Evolutionary conservation across 1,140 invertebrate species (phyloP).

Genomic region (Parapsyche elsis): DNA sequence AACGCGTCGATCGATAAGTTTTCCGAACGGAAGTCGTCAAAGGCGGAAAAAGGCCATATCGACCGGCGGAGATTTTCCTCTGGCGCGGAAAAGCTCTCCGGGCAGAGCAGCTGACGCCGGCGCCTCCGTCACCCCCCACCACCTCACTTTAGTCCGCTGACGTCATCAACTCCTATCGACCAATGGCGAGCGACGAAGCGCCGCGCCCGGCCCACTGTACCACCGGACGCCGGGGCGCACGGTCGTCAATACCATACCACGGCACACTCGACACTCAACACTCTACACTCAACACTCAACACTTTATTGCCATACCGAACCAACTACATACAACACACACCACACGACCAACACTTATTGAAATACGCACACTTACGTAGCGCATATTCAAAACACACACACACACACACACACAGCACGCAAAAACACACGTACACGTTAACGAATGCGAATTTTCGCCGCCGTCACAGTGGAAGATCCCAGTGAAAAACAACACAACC

Average conservation of each 20-base stretch:
- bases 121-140: constrained; percentile 19
- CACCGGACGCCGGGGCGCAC: constrained; percentile 27
- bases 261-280: neutral
- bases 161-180: constrained; percentile 47
- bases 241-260: constrained; percentile 26
- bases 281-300: neutral
- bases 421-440: neutral
- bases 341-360: too few relatives aligned
- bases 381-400: neutral
- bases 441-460: too few relatives aligned
- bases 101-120: constrained; percentile 48
- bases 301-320: too few relatives aligned
- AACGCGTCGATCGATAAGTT: neutral
- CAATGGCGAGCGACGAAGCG: constrained; percentile 43
- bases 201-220: constrained; percentile 44
- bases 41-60: neutral
- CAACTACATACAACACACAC: too few relatives aligned
- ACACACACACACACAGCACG: neutral
- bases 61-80: neutral
- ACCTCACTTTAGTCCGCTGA: neutral
- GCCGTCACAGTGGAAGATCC: neutral
- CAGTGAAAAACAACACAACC: too few relatives aligned
- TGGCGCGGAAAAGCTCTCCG: constrained; percentile 8
- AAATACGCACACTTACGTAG: neutral
- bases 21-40: neutral